phyloP scores from a whole-genome alignment of 2,888 invertebrate genomes.

The Dicranocentrus wangi region DNA sequence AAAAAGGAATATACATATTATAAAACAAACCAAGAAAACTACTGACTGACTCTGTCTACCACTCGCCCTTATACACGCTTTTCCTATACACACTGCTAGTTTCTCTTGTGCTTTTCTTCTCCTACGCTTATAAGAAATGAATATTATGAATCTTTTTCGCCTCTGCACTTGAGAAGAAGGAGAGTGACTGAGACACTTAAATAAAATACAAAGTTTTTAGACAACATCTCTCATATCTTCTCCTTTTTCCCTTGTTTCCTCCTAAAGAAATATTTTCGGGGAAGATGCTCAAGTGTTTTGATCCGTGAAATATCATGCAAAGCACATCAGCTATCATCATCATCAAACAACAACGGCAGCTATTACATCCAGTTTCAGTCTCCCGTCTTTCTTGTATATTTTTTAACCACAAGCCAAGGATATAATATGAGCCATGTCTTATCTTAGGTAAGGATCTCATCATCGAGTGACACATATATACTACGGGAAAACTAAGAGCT shows the following conservation, averaged over 20 bases:
- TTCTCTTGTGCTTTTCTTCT: too few relatives aligned
- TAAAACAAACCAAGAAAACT: slow-evolving; percentile 44
- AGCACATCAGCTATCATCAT: slow-evolving; percentile 41
- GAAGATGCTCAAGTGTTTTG: slow-evolving; percentile 49
- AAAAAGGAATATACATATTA: slow-evolving; percentile 14
- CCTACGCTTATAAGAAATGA: slow-evolving; percentile 19
- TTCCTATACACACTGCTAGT: too few relatives aligned
- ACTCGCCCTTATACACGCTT: too few relatives aligned
- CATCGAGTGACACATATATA: too few relatives aligned
- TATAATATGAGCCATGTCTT: too few relatives aligned
- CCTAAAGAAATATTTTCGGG: slow-evolving; percentile 7
- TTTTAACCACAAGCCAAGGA: too few relatives aligned
- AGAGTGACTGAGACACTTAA: slow-evolving; percentile 43
- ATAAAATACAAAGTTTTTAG: slow-evolving; percentile 44
- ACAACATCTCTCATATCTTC: slow-evolving; percentile 23
- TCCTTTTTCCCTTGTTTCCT: slow-evolving; percentile 33
- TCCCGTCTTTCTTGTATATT: not conserved
- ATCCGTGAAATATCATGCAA: slow-evolving; percentile 54
- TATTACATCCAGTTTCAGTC: slow-evolving; percentile 26
- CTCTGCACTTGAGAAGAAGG: slow-evolving; percentile 32
- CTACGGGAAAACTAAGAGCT: too few relatives aligned
- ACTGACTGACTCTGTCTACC: not conserved
- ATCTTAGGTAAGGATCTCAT: too few relatives aligned
- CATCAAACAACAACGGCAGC: slow-evolving; percentile 17
- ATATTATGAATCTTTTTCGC: slow-evolving; percentile 36